phyloP scores from a whole-genome alignment of 2,797 vertebrate genomes.

The Myiotriccus ornatus region DNA sequence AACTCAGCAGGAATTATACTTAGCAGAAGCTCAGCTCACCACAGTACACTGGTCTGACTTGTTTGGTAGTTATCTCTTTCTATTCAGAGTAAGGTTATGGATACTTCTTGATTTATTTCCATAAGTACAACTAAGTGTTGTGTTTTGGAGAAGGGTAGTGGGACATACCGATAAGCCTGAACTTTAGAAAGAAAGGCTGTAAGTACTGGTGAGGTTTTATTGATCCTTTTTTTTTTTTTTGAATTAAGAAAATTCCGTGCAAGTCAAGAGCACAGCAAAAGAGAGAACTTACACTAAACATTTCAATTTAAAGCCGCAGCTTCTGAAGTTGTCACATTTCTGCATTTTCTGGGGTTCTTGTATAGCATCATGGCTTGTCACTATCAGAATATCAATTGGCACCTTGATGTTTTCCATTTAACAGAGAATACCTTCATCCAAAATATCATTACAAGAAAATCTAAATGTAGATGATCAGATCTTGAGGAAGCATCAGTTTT shows the following conservation, averaged over 20 bases:
- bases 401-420: background rate
- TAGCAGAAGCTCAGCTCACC: background rate
- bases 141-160: background rate
- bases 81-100: background rate
- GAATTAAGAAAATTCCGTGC: background rate
- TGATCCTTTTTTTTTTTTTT: background rate
- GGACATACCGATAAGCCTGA: background rate
- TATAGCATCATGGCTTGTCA: background rate
- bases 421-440: background rate
- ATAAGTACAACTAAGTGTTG: fast-evolving
- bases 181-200: background rate
- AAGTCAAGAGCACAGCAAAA: background rate
- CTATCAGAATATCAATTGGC: background rate
- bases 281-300: background rate
- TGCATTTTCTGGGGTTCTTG: background rate
- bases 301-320: background rate
- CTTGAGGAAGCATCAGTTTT: background rate
- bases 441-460: background rate
- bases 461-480: background rate
- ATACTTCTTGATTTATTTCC: background rate
- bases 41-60: background rate
- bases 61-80: background rate
- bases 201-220: background rate
- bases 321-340: background rate
- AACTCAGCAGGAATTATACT: background rate